A percentile compares a stretch with the other conserved stretches of the same genome.
Conservation (phyloP, 2,113 vertebrate genomes). For the Myrmecobius fasciatus region DNA sequence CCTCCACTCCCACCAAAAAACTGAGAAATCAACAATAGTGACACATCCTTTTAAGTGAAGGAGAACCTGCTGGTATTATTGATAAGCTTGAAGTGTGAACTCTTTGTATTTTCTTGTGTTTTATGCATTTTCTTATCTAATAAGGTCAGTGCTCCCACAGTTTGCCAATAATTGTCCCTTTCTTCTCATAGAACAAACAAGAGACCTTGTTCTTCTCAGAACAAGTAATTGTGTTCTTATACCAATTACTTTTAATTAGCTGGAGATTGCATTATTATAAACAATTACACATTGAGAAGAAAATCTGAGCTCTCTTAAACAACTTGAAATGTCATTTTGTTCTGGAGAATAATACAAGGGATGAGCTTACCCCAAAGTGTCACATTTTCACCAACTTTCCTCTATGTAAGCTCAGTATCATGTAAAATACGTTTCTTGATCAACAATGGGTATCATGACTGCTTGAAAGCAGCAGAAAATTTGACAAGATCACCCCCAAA, state of each 20-base stretch:
- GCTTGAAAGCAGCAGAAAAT: neutral
- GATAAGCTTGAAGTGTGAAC: neutral
- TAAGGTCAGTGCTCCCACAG: neutral
- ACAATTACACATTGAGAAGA: neutral
- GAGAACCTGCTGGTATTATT: neutral
- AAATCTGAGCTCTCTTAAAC: neutral
- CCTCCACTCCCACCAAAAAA: slow-evolving; percentile 25
- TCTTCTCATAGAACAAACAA: slow-evolving; percentile 4
- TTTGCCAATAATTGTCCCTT: neutral
- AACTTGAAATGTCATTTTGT: slow-evolving; percentile 4
- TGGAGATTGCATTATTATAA: neutral
- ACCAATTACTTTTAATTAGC: neutral
- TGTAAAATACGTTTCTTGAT: neutral
- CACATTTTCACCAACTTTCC: neutral
- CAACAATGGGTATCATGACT: neutral
- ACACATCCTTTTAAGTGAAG: neutral
- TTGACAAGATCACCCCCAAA: neutral
- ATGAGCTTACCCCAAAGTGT: neutral
- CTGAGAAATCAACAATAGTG: neutral
- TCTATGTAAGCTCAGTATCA: neutral
- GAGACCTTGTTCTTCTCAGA: neutral
- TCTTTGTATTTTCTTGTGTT: neutral
- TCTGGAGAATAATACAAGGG: neutral
- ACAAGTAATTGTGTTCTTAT: neutral
- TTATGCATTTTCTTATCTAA: neutral